Percentiles rank a stretch among this genome's conserved stretches.
These are phyloP conservation scores for Ammodytes dubius DNA, from an alignment of 2,113 vertebrate species.

Conservation along the genomic window DNA sequence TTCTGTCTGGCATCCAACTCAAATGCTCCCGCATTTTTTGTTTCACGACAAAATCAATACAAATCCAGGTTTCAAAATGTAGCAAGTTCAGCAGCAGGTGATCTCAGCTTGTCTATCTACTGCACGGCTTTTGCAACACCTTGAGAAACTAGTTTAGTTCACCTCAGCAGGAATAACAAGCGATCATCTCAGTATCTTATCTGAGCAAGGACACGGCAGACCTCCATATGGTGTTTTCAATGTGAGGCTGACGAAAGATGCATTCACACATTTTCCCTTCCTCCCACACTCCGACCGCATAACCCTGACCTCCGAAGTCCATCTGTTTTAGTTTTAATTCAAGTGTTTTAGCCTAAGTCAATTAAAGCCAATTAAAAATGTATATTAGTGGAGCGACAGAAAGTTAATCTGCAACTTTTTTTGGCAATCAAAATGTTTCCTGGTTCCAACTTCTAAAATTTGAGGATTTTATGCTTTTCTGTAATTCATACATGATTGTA, in stretches of 20 bases:
- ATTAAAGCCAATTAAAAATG: too few relatives aligned
- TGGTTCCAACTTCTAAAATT: too few relatives aligned
- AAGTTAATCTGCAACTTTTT: not conserved
- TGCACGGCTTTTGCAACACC: not conserved
- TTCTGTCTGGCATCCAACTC: not conserved
- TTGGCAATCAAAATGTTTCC: too few relatives aligned
- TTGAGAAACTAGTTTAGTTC: slow-evolving; percentile 16
- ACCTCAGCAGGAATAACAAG: not conserved
- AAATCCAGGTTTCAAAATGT: not conserved
- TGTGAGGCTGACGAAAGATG: not conserved
- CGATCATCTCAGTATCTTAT: slow-evolving; percentile 6
- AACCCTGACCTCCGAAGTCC: not conserved
- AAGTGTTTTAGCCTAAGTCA: not conserved
- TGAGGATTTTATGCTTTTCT: too few relatives aligned
- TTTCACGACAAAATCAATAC: slow-evolving; percentile 19
- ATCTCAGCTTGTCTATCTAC: not conserved
- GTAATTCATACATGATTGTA: too few relatives aligned
- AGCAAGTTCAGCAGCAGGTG: not conserved
- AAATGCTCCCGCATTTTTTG: not conserved
- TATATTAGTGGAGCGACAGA: not conserved
- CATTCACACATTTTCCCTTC: not conserved
- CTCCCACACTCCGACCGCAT: slow-evolving; percentile 12
- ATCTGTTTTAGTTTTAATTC: slow-evolving; percentile 20
- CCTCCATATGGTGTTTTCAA: not conserved
- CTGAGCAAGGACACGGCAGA: slow-evolving; percentile 16